These are phyloP conservation scores for Oophaga pumilio DNA, from an alignment of 2,113 vertebrate genomes.

Conservation along the genomic window DNA sequence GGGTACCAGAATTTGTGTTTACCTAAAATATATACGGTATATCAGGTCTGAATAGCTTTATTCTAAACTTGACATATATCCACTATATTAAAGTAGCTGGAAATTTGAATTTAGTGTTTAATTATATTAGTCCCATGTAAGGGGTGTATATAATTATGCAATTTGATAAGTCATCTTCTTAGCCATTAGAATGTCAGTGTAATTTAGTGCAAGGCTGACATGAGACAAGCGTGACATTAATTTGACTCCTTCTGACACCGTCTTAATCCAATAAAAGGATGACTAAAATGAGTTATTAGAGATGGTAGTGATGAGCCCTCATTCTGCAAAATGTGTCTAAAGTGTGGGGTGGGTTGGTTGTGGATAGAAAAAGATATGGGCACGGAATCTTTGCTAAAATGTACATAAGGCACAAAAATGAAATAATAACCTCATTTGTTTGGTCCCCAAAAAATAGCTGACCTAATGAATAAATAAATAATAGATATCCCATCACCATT, in stretches of 20 bases:
- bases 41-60: background rate
- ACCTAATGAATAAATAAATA: background rate
- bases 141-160: background rate
- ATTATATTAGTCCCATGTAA: background rate
- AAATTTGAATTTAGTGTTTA: background rate
- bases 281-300: background rate
- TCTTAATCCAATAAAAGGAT: slow-evolving; percentile 3
- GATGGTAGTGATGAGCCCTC: background rate
- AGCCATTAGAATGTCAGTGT: slow-evolving; percentile 9
- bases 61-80: background rate
- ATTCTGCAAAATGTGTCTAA: background rate
- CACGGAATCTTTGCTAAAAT: background rate
- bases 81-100: background rate
- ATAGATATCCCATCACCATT: background rate
- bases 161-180: background rate
- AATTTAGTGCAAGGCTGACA: background rate
- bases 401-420: background rate
- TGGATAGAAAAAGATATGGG: background rate
- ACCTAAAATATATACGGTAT: too few relatives aligned
- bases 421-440: background rate
- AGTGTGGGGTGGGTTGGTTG: background rate
- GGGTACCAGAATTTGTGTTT: too few relatives aligned
- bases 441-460: background rate
- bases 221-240: slow-evolving; percentile 22
- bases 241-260: slow-evolving; percentile 2